A percentile compares a stretch with the other conserved stretches of the same genome.
Evolutionary conservation across 2,888 invertebrate species (phyloP).

Genomic region (Xestia c-nigrum): DNA sequence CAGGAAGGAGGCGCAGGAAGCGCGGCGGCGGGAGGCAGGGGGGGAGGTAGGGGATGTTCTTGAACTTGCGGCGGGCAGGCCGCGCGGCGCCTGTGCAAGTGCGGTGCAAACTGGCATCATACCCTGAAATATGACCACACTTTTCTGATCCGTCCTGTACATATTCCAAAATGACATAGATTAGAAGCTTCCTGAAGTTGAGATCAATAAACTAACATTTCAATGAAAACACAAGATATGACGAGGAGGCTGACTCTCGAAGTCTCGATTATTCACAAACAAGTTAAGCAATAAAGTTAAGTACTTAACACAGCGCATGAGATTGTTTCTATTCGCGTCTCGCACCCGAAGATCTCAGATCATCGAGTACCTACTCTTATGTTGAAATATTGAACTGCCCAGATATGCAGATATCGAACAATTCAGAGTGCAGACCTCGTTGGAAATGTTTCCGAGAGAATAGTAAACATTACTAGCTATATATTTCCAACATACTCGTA

Average conservation of each 20-base stretch:
- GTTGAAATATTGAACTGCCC: conserved; percentile 40
- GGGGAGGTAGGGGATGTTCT: conserved; percentile 68
- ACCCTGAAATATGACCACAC: not conserved
- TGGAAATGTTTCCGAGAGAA: conserved; percentile 16
- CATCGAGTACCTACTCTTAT: not conserved
- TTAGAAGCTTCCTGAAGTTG: not conserved
- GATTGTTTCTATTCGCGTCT: conserved; percentile 21
- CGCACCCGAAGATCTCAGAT: conserved; percentile 25
- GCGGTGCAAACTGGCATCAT: conserved; percentile 5
- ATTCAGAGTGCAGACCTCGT: conserved; percentile 23
- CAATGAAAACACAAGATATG: conserved; percentile 6
- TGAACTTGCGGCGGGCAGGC: conserved; percentile 74
- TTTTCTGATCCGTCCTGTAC: not conserved
- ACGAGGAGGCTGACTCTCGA: not conserved
- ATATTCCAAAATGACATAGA: not conserved
- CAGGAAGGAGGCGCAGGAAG: conserved; percentile 47
- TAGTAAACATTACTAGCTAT: conserved; percentile 31
- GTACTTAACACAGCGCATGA: conserved; percentile 21
- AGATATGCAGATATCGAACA: conserved; percentile 31
- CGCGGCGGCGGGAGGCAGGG: too few relatives aligned
- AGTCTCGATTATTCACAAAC: not conserved
- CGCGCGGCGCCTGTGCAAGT: conserved; percentile 58
- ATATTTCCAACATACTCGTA: conserved; percentile 8
- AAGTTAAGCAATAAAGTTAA: conserved; percentile 10
- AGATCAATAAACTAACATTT: not conserved